These are phyloP conservation scores for Brachionichthys hirsutus DNA, from an alignment of 2,113 vertebrate species.

Conservation along the genomic window DNA sequence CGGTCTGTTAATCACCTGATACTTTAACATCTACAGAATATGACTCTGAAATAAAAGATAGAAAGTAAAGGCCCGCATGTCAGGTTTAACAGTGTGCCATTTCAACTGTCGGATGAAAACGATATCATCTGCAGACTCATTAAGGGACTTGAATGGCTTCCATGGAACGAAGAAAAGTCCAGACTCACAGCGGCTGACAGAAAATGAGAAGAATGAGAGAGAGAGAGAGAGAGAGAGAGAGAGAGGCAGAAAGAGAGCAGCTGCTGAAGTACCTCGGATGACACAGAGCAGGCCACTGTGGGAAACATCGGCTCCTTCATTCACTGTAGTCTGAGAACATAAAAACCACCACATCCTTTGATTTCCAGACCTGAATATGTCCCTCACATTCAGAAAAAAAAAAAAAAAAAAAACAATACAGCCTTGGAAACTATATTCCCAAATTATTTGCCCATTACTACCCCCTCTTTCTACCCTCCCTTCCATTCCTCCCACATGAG, in stretches of 20 bases:
- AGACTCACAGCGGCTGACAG: slow-evolving; percentile 30
- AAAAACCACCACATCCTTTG: slow-evolving; percentile 68
- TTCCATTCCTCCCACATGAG: slow-evolving; percentile 62
- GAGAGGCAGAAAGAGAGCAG: neutral
- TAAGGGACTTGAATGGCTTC: slow-evolving; percentile 28
- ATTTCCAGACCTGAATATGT: slow-evolving; percentile 67
- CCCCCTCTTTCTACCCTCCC: slow-evolving; percentile 13
- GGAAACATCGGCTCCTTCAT: slow-evolving; percentile 65
- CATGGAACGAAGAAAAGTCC: slow-evolving; percentile 11
- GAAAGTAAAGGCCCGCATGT: slow-evolving; percentile 5
- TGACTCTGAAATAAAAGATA: neutral
- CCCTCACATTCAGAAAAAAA: slow-evolving; percentile 53
- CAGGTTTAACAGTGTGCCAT: slow-evolving; percentile 20
- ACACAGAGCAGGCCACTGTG: slow-evolving; percentile 59
- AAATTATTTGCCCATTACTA: slow-evolving; percentile 56
- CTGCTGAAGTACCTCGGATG: slow-evolving; percentile 44
- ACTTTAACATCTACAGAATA: slow-evolving; percentile 23
- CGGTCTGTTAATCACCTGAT: slow-evolving; percentile 52
- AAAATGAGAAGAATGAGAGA: slow-evolving; percentile 26
- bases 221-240: slow-evolving; percentile 31
- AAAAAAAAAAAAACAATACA: slow-evolving; percentile 49
- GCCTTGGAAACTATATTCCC: slow-evolving; percentile 59
- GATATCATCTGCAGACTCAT: slow-evolving; percentile 36
- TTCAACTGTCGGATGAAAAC: slow-evolving; percentile 28
- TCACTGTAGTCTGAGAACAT: slow-evolving; percentile 66